Conservation (phyloP, 2,113 vertebrate species). For the Steatornis caripensis region DNA sequence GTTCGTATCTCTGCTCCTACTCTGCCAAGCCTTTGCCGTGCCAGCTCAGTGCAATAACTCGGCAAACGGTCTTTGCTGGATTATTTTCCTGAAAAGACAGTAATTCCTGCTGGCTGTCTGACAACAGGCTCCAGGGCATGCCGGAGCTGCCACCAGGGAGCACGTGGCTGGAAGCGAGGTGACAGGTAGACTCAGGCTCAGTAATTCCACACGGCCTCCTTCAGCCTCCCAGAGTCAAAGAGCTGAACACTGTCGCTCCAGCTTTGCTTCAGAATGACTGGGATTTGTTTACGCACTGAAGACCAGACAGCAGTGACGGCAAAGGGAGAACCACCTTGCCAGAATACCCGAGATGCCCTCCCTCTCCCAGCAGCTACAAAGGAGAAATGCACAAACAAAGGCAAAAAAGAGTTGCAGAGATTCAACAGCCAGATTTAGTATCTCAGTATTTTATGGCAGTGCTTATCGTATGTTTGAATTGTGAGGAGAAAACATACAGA, state of each 20-base stretch:
- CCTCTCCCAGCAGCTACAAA: neutral
- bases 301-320: neutral
- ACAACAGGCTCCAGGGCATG: neutral
- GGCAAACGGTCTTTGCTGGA: neutral
- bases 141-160: neutral
- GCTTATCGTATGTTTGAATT: rapidly evolving
- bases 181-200: neutral
- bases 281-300: neutral
- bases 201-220: neutral
- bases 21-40: neutral
- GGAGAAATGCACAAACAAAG: neutral
- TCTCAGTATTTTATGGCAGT: neutral
- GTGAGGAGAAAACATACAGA: neutral
- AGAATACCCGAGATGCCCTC: rapidly evolving
- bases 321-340: neutral
- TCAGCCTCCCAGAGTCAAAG: neutral
- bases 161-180: rapidly evolving
- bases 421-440: neutral
- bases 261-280: neutral
- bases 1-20: neutral
- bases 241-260: neutral
- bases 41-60: rapidly evolving
- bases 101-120: neutral
- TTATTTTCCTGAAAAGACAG: no score
- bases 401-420: neutral